These are phyloP conservation scores for Cossypha niveicapilla DNA, from an alignment of 2,797 vertebrate genomes.

Conservation along the genomic window DNA sequence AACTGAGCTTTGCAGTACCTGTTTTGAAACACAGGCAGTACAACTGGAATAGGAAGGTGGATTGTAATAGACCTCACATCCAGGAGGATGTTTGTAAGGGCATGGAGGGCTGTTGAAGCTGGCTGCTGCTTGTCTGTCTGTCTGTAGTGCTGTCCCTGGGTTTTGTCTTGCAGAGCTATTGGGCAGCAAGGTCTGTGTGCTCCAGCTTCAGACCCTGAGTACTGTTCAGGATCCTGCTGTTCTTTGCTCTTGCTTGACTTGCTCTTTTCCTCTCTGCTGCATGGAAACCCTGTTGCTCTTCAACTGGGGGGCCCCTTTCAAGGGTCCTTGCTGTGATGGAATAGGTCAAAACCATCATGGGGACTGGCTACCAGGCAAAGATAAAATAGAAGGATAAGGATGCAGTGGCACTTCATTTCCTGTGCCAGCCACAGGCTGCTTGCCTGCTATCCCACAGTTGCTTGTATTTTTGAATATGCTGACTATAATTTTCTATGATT, in stretches of 20 bases:
- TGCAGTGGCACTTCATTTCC: not conserved
- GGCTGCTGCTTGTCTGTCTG: not conserved
- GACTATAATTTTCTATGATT: not conserved
- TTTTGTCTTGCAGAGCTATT: not conserved
- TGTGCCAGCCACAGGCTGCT: not conserved
- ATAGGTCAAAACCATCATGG: not conserved
- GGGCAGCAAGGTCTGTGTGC: not conserved
- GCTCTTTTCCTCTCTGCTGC: not conserved
- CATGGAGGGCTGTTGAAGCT: not conserved
- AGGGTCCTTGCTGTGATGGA: not conserved
- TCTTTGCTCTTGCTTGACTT: not conserved
- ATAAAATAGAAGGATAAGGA: not conserved
- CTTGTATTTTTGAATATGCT: not conserved
- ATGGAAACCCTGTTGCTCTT: not conserved
- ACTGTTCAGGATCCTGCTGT: not conserved
- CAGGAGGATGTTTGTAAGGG: not conserved
- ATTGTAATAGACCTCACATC: not conserved
- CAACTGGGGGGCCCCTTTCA: not conserved
- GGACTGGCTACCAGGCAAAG: not conserved
- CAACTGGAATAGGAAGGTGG: not conserved
- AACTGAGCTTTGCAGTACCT: not conserved
- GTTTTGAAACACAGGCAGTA: accelerated
- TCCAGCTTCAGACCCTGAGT: not conserved
- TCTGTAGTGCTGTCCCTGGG: not conserved
- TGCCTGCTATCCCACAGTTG: not conserved